Evolutionary conservation across 2,113 vertebrate genomes (phyloP).

Genomic region (Archilochus colubris): DNA sequence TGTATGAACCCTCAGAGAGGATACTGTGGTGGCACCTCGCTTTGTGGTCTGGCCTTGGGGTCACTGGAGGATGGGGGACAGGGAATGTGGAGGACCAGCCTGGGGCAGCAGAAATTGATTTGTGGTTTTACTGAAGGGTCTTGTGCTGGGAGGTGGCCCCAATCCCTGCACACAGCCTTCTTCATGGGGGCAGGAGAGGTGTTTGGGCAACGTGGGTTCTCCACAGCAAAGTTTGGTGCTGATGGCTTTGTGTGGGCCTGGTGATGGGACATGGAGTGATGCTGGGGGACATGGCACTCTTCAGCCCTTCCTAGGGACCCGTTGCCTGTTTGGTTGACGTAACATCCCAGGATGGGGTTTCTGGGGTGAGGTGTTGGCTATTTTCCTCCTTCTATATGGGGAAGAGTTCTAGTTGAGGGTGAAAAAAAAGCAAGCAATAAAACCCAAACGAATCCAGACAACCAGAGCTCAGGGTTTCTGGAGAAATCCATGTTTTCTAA

Average conservation of each 20-base stretch:
- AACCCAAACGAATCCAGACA: background rate
- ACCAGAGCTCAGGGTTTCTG: background rate
- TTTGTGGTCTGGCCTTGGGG: accelerated
- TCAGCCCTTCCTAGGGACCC: background rate
- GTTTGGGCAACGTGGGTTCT: background rate
- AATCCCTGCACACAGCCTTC: accelerated
- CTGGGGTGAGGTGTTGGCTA: background rate
- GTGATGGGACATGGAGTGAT: accelerated
- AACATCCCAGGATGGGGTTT: background rate
- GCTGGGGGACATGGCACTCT: accelerated
- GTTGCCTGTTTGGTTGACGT: background rate
- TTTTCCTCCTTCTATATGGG: background rate
- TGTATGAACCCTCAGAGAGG: background rate
- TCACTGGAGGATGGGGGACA: background rate
- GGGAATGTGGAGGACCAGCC: background rate
- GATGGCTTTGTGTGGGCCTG: background rate
- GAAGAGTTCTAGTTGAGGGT: background rate
- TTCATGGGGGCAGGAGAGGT: background rate
- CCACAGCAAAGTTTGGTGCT: background rate
- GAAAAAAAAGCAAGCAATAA: background rate
- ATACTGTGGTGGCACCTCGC: background rate
- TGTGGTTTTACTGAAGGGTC: background rate
- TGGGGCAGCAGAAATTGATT: background rate
- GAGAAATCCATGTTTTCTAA: accelerated
- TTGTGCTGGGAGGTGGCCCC: background rate